Percentiles rank a stretch among this genome's conserved stretches.
Evolutionary conservation across 2,113 vertebrate species (phyloP).

Genomic region (Cisticola juncidis): DNA sequence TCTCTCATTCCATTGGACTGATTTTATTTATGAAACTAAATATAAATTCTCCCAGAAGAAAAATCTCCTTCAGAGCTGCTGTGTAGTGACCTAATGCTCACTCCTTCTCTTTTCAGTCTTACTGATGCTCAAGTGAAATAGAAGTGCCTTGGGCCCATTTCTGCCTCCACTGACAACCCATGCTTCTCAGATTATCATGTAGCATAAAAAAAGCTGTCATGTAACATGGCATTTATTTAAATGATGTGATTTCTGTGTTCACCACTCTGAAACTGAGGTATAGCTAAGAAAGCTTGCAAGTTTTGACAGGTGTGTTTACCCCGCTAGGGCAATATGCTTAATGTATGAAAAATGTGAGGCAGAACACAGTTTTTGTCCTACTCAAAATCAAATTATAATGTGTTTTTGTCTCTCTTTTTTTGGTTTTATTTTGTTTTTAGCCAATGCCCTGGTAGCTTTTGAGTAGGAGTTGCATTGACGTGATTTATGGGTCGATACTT

Average conservation of each 20-base stretch:
- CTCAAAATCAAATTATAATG: neutral
- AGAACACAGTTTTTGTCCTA: neutral
- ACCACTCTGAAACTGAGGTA: slow-evolving; percentile 41
- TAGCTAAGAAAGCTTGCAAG: slow-evolving; percentile 33
- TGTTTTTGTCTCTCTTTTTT: neutral
- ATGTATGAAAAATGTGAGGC: slow-evolving; percentile 8
- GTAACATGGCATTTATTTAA: slow-evolving; percentile 64
- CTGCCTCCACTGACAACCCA: slow-evolving; percentile 58
- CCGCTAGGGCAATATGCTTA: slow-evolving; percentile 19
- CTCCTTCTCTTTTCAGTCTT: slow-evolving; percentile 61
- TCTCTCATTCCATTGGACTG: slow-evolving; percentile 17
- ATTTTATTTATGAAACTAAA: slow-evolving; percentile 49
- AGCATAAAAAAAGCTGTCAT: slow-evolving; percentile 65
- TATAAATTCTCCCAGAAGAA: slow-evolving; percentile 59
- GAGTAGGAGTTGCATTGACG: neutral
- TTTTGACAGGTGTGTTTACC: slow-evolving; percentile 49
- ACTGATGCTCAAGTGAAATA: slow-evolving; percentile 64
- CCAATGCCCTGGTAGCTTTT: neutral
- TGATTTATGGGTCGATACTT: neutral
- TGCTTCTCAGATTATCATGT: slow-evolving; percentile 62
- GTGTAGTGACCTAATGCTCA: slow-evolving; percentile 56
- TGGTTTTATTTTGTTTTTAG: neutral
- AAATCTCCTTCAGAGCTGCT: slow-evolving; percentile 44
- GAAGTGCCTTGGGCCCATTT: slow-evolving; percentile 62
- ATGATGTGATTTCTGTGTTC: slow-evolving; percentile 61